These are phyloP conservation scores for Autographa gamma DNA, from an alignment of 2,888 invertebrate genomes.

Conservation along the genomic window DNA sequence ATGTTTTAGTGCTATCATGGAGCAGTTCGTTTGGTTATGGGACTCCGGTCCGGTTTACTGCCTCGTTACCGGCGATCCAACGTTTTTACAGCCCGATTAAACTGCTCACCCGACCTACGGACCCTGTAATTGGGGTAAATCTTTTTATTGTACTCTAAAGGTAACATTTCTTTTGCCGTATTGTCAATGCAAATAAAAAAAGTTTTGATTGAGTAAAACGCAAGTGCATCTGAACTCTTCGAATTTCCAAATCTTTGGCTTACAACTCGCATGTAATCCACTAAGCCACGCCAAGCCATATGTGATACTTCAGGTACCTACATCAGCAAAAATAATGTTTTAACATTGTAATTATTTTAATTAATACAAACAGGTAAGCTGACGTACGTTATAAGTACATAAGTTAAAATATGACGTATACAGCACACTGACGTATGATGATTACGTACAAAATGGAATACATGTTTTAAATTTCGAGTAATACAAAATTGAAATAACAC, in stretches of 20 bases:
- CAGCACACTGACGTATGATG: conserved; percentile 61
- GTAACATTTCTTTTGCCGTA: conserved; percentile 56
- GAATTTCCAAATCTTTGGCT: no score
- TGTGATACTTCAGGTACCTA: no score
- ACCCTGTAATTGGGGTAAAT: conserved; percentile 83
- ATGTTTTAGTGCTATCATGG: conserved; percentile 68
- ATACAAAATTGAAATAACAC: conserved; percentile 75
- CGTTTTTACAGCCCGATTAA: conserved; percentile 85
- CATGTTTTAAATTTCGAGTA: conserved; percentile 56
- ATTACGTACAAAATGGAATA: conserved; percentile 60
- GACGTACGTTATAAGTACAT: conserved; percentile 25
- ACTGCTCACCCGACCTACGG: conserved; percentile 76
- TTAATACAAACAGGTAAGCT: neutral
- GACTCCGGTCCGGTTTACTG: conserved; percentile 77
- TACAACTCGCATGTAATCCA: no score
- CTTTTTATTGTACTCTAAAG: conserved; percentile 74
- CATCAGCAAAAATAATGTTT: conserved; percentile 32
- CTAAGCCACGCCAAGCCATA: no score
- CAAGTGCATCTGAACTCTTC: neutral
- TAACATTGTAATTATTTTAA: conserved; percentile 40
- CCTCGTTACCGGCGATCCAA: conserved; percentile 82
- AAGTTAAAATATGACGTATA: conserved; percentile 55
- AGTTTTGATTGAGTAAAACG: conserved; percentile 25
- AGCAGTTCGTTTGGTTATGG: conserved; percentile 70
- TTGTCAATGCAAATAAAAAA: conserved; percentile 39